Evolutionary conservation across 2,797 vertebrate genomes (phyloP).

Genomic region (Chiropotes sagulatus): DNA sequence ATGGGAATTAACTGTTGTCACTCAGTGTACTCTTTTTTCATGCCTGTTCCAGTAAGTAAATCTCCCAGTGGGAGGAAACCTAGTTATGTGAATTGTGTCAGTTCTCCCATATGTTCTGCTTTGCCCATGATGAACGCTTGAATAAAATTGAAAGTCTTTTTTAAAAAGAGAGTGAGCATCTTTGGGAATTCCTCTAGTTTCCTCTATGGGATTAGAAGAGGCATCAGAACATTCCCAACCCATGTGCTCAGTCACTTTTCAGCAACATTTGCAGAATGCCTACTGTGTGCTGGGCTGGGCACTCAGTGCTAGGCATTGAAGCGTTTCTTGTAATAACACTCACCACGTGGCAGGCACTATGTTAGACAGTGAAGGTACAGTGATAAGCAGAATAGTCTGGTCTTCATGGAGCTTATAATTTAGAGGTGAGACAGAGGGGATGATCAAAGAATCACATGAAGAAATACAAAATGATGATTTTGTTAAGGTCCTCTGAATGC

Average conservation of each 20-base stretch:
- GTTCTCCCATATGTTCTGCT: neutral
- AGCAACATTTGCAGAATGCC: neutral
- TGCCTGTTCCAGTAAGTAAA: conserved; percentile 13
- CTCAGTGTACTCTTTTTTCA: neutral
- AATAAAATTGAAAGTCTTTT: neutral
- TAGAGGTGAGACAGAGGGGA: neutral
- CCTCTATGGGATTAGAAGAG: neutral
- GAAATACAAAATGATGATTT: neutral
- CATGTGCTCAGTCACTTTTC: neutral
- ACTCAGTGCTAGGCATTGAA: too few species aligned
- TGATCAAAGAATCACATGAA: neutral
- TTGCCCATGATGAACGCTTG: neutral
- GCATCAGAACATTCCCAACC: neutral
- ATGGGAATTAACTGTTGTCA: neutral
- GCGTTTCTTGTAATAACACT: neutral
- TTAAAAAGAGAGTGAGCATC: neutral
- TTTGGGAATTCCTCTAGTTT: conserved; percentile 16
- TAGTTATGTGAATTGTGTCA: conserved; percentile 36
- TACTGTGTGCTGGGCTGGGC: neutral
- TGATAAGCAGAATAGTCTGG: neutral
- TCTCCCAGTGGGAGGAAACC: neutral
- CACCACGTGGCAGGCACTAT: rapidly evolving
- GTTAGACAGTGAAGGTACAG: neutral
- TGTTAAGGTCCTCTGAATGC: neutral
- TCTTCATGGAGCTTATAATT: neutral